Conservation (phyloP, 2,113 vertebrate species). For the Crotophaga sulcirostris region DNA sequence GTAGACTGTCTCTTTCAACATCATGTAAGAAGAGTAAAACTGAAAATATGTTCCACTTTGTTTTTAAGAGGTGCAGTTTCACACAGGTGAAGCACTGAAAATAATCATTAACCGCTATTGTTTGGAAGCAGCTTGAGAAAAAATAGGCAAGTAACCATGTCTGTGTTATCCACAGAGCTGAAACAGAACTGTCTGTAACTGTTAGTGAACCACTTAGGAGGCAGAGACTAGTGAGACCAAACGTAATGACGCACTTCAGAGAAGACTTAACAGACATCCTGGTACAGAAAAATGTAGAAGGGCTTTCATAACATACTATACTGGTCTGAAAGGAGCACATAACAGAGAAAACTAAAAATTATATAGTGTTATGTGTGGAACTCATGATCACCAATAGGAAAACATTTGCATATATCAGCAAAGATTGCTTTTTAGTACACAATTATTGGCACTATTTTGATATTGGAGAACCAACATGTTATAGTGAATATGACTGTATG, state of each 20-base stretch:
- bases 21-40: rapidly evolving
- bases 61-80: not conserved
- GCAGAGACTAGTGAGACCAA: not conserved
- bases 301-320: not conserved
- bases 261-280: not conserved
- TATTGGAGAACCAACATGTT: not conserved
- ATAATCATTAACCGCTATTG: not conserved
- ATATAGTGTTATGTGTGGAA: not conserved
- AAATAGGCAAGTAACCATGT: not conserved
- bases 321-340: not conserved
- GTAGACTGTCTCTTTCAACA: not conserved
- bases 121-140: not conserved
- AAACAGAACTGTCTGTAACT: not conserved
- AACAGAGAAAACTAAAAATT: not conserved
- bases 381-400: not conserved
- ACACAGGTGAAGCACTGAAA: not conserved
- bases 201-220: not conserved
- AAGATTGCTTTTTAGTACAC: not conserved
- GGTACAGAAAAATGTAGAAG: not conserved
- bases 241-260: not conserved
- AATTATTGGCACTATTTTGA: not conserved
- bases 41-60: not conserved
- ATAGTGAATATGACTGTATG: not conserved
- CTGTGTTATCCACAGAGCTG: not conserved
- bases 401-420: not conserved